Base-by-base conservation (phyloP, 2,113 vertebrate species). In the Ageneiosus marmoratus region DNA sequence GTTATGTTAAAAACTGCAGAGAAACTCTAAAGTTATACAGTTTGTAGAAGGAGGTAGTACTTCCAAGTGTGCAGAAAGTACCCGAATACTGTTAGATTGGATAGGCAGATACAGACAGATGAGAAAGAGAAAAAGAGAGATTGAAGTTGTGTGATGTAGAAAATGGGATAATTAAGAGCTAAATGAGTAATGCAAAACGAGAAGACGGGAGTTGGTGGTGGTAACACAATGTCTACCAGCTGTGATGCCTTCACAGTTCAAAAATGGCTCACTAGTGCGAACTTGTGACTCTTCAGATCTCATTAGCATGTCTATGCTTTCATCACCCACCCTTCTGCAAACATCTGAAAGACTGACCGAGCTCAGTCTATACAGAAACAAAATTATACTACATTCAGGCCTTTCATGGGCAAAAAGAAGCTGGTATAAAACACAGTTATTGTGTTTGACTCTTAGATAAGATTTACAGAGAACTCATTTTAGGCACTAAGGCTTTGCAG, bases 221-320 rank as follows among this genome's bases (percentile, higher is more conserved):
- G 34, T 41, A 53, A 65, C 16, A 27, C 32, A 44, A 84, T 10
- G 16, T 48, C 63, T 27, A 32, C 44, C 34, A 51, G 41, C 46
- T 58, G 75, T n/a, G 6, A 15, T 46, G 32, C 73, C 62, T 63
- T 86, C 80, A 82, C 84, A 83, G 75, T 50, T 82, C 76, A 72
- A 83, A 82, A 83, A 77, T 58, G 73, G 56, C 60, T 29, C 53
- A 62, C 29, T 34, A 72, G 63, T 72, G 84, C n/a, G 74, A 85
- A 58, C 76, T 11, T 60, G 67, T 60, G 55, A 85, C 73, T 77
- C 79, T 75, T 73, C 27, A n/a, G 11, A 81, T 70, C 82, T 83
- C 46, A 80, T 79, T 79, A 80, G 58, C 69, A 80, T 65, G 53
- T 69, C 50, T 51, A 51, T 51, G n/a, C 81, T 79, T 75, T 75